phyloP scores from a whole-genome alignment of 2,113 vertebrate species.

The Oncorhynchus clarkii region DNA sequence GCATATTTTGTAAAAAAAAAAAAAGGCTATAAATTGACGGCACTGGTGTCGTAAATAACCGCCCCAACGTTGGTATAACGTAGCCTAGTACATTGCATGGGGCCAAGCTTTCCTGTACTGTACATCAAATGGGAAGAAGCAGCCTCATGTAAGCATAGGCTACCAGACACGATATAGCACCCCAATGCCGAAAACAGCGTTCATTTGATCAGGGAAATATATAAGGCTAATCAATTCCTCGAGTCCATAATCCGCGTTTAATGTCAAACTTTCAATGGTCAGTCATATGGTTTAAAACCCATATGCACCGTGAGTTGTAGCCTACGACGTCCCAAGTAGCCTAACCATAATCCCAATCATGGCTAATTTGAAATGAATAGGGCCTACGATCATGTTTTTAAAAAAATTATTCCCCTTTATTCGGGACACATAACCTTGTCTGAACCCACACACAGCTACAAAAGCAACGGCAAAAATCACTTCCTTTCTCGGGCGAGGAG shows the following conservation, averaged over 20 bases:
- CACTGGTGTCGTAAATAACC: neutral
- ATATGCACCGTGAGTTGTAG: neutral
- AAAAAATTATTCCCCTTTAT: neutral
- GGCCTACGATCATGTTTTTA: neutral
- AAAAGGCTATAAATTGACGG: neutral
- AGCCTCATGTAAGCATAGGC: neutral
- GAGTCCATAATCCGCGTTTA: neutral
- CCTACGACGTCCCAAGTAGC: neutral
- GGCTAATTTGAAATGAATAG: neutral
- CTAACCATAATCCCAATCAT: neutral
- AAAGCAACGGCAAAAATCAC: neutral
- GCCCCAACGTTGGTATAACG: neutral
- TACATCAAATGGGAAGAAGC: neutral
- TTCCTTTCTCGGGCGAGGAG: neutral
- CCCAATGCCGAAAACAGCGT: neutral
- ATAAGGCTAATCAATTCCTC: neutral
- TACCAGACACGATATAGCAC: neutral
- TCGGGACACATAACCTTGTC: neutral
- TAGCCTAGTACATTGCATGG: neutral
- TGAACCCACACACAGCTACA: constrained; percentile 2
- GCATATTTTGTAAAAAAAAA: neutral
- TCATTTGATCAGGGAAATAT: neutral
- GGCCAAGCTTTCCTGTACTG: neutral
- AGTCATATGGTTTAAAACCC: neutral
- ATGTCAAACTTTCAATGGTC: neutral